These are phyloP conservation scores for Ephestia elutella DNA, from an alignment of 1,140 invertebrate species.

Conservation along the genomic window DNA sequence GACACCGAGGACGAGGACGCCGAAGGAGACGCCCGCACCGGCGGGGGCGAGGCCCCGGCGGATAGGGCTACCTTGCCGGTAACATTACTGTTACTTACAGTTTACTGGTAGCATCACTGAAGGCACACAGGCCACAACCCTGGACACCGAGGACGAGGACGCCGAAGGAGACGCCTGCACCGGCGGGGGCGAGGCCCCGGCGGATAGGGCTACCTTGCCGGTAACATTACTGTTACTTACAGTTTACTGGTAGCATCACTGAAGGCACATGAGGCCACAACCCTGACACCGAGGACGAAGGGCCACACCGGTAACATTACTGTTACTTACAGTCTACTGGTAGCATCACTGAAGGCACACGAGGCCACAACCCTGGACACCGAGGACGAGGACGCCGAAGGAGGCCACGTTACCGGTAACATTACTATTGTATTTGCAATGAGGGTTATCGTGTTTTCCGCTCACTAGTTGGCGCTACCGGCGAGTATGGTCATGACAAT, in stretches of 20 bases:
- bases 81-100: conserved; percentile 39
- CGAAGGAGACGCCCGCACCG: conserved; percentile 57
- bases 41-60: conserved; percentile 68
- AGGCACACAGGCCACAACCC: conserved; percentile 74
- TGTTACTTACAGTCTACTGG: conserved; percentile 80
- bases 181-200: conserved; percentile 68
- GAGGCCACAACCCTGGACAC: conserved; percentile 54
- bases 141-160: conserved; percentile 54
- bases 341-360: conserved; percentile 83
- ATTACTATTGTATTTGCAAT: too few species aligned
- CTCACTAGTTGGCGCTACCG: too few species aligned
- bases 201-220: conserved; percentile 57
- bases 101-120: conserved; percentile 83
- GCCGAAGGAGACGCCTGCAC: conserved; percentile 54
- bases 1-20: conserved; percentile 53
- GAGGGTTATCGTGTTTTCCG: too few species aligned
- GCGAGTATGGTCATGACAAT: too few species aligned
- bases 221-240: conserved; percentile 21
- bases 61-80: conserved; percentile 59
- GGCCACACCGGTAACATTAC: too few species aligned
- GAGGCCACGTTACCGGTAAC: too few species aligned
- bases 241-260: conserved; percentile 84
- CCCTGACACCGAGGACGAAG: conserved; percentile 49
- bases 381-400: conserved; percentile 49
- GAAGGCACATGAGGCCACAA: conserved; percentile 76